phyloP scores from a whole-genome alignment of 2,888 invertebrate species.

The Parthenolecanium corni region DNA sequence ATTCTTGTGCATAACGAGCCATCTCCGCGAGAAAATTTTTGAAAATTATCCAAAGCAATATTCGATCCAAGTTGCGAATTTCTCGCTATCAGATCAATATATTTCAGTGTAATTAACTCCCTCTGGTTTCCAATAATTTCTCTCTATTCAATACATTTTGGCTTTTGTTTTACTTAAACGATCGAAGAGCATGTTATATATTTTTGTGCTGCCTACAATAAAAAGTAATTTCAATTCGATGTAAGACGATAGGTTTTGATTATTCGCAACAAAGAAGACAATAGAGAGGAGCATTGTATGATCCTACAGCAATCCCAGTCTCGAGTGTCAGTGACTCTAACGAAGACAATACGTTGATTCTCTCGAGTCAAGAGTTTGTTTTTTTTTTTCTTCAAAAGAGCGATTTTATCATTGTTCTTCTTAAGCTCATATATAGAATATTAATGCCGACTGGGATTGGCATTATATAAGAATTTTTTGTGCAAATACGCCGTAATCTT shows the following conservation, averaged over 20 bases:
- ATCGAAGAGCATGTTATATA: too few species aligned
- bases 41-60: too few species aligned
- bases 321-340: conserved; percentile 4
- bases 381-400: background rate
- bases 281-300: background rate
- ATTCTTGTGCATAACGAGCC: too few species aligned
- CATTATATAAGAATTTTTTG: conserved; percentile 3
- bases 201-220: background rate
- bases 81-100: too few species aligned
- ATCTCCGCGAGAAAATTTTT: too few species aligned
- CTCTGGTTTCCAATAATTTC: too few species aligned
- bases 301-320: background rate
- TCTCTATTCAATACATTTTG: too few species aligned
- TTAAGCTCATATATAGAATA: background rate
- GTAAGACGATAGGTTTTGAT: background rate
- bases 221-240: background rate
- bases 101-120: too few species aligned
- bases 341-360: background rate
- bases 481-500: background rate
- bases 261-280: conserved; percentile 1
- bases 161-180: too few species aligned
- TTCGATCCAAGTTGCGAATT: too few species aligned
- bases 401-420: conserved; percentile 2
- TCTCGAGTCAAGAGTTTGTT: background rate
- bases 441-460: background rate